These are phyloP conservation scores for Fragum sueziense DNA, from an alignment of 2,888 invertebrate genomes.

Conservation along the genomic window DNA sequence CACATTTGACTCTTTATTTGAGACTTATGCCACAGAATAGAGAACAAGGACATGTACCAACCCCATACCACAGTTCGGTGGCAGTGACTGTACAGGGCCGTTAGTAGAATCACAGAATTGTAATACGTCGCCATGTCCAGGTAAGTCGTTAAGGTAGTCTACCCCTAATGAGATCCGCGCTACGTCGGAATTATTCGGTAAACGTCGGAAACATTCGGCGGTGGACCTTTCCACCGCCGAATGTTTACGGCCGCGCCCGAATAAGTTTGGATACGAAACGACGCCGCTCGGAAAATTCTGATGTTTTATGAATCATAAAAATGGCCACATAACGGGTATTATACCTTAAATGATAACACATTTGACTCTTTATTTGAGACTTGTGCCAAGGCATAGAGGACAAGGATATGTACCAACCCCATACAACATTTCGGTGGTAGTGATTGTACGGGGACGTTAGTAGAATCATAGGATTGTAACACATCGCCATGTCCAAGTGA, in stretches of 20 bases:
- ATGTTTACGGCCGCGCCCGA: too few species aligned
- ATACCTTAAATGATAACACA: too few species aligned
- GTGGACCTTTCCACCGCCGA: too few species aligned
- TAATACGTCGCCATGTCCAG: conserved; percentile 33
- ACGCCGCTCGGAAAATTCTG: too few species aligned
- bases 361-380: too few species aligned
- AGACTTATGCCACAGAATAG: not conserved
- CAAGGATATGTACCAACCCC: not conserved
- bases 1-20: not conserved
- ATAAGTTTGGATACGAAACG: too few species aligned
- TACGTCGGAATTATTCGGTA: too few species aligned
- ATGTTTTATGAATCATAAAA: too few species aligned
- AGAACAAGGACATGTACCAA: conserved; percentile 29
- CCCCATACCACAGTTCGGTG: conserved; percentile 37
- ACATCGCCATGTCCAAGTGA: not conserved
- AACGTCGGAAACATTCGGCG: too few species aligned
- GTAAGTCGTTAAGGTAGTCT: too few species aligned
- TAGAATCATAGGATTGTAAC: conserved; percentile 26
- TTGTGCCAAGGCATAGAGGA: not conserved
- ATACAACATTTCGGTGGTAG: conserved; percentile 25
- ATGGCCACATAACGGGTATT: too few species aligned
- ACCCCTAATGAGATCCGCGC: too few species aligned
- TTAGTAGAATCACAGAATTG: conserved; percentile 21
- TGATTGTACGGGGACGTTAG: conserved; percentile 14
- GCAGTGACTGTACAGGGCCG: conserved; percentile 24